Conservation (phyloP, 2,888 invertebrate genomes). For the Dasypogon diadema region DNA sequence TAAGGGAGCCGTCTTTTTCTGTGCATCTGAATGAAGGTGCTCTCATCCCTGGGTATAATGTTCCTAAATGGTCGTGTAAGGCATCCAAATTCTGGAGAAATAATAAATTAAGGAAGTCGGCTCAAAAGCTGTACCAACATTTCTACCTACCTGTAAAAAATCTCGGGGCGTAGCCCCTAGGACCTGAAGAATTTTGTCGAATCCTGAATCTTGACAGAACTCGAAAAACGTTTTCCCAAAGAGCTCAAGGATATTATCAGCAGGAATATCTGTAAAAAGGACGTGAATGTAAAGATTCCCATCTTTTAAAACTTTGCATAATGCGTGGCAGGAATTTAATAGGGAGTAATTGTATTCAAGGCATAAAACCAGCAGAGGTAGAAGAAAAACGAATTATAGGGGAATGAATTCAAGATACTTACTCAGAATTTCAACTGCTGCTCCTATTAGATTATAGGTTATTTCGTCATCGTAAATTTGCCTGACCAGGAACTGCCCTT, state of each 20-base stretch:
- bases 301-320: background rate
- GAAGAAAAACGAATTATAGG: background rate
- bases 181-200: slow-evolving; percentile 94
- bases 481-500: slow-evolving; percentile 93
- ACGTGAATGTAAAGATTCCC: background rate
- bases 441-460: slow-evolving; percentile 92
- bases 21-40: slow-evolving; percentile 97
- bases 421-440: slow-evolving; percentile 93
- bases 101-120: background rate
- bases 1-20: slow-evolving; percentile 89
- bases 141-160: slow-evolving; percentile 82
- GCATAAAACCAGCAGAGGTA: no score
- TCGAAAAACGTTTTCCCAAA: slow-evolving; percentile 97
- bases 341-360: background rate
- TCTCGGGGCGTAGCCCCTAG: slow-evolving; percentile 94
- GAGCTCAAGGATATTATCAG: slow-evolving; percentile 87
- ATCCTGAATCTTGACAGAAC: slow-evolving; percentile 97
- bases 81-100: slow-evolving; percentile 88
- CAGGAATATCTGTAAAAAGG: slow-evolving; percentile 82
- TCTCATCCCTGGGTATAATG: slow-evolving; percentile 93
- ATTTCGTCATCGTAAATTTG: slow-evolving; percentile 96
- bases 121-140: background rate
- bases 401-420: slow-evolving; percentile 68
- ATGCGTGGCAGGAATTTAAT: background rate
- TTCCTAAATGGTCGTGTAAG: slow-evolving; percentile 93